Evolutionary conservation across 2,888 invertebrate species (phyloP), one percentile per base, ranked within the genome.

Genomic region (Morpho achilles): DNA sequence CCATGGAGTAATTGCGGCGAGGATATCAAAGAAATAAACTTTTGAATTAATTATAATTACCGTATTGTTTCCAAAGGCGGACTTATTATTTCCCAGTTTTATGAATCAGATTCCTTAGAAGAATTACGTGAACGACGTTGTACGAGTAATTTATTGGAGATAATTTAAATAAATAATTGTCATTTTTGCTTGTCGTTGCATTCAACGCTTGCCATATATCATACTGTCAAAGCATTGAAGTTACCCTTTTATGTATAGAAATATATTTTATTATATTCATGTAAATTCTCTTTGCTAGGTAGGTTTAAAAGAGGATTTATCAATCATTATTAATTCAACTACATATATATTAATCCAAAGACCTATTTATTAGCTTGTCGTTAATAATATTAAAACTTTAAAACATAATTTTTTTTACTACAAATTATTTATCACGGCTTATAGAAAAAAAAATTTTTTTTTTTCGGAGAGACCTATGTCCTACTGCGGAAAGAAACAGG

Each of bases 21-120:
- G 39, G 4, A 50, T 40, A 40, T 50, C 8, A 50, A 41, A 40
- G 50, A 50, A 40, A 2, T 6, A 23, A 48, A 48, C 7, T 32
- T 9, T 7, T 8, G 6, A 3, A 47, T 47, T 22, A 7, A 8
- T 5, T 8, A 8, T 49, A 7, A 39, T 71, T 69, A 77, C 76
- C 73, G 69, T 67, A 65, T 73, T 66, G 55, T 72, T 70, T 62
- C 65, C 65, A 54, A 67, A 42, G 47, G 64, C 62, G 56, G 80
- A 76, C 68, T 73, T 77, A 60, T 68, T 70, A 66, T 76, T 79
- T 69, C 75, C 77, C 78, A 82, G 75, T 69, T 73, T 76, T 62
- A 43, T 52, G 41, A 40, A 42, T 46, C 16, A 1, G 40, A 41
- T 43, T 52, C 40, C 6, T 42, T 39, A 41, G 40, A 10, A 50